Base-by-base conservation (phyloP, 2,888 invertebrate genomes). In the Anticlea derivata region DNA sequence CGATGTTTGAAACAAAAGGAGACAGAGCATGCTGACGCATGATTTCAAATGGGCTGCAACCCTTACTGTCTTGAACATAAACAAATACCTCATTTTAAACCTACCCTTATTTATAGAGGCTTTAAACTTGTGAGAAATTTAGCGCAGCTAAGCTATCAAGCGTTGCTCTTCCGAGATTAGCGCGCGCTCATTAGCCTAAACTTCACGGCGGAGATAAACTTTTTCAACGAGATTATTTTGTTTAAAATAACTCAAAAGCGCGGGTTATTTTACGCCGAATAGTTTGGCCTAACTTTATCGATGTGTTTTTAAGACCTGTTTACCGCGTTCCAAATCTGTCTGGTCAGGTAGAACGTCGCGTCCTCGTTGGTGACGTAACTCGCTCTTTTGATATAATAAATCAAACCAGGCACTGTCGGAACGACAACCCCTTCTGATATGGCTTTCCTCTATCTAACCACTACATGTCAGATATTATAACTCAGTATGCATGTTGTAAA, bases 41-140 rank as follows among this genome's bases (percentile, higher is more conserved):
- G 22, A 2, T 8, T 13, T 5, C n/a, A 12, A 12, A 24, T 6
- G 11, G n/a, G 13, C 6, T 8, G n/a, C 6, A 13, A 31, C 31
- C 41, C 27, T 20, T 12, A 13, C 29, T 39, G 51, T 47, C 48
- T 55, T 52, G 46, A 50, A 60, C 47, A 54, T 55, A 61, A 56
- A 61, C 60, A 62, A 62, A 61, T 60, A 63, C 56, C 56, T 61
- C 55, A 58, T 61, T 59, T 56, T 62, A 66, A 64, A 68, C 55
- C 56, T 51, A 65, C 60, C 67, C 62, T 63, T 61, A 68, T 68
- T 68, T 66, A 70, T 62, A 56, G 55, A 50, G 62, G 67, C 62
- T 64, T 66, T 62, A 58, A 66, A 64, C 55, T 58, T 58, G 53
- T 40, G 53, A 58, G 60, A 43, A 41, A 38, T 52, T 52, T 38